Percentiles rank a stretch among this genome's conserved stretches.
These are phyloP conservation scores for Bradypus variegatus DNA, from an alignment of 2,797 vertebrate species.

Conservation along the genomic window DNA sequence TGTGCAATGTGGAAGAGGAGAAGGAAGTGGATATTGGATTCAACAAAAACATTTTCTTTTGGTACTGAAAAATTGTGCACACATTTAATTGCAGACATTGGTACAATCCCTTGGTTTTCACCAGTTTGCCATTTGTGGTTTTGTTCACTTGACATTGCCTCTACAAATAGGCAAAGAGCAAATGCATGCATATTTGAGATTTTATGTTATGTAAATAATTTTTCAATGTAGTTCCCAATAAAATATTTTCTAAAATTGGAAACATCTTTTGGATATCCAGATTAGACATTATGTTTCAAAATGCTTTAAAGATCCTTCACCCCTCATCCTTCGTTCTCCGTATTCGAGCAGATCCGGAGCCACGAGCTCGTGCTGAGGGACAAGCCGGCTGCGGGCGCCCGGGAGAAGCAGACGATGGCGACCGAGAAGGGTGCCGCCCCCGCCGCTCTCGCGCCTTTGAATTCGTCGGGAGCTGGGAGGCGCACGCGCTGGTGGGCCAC, in stretches of 20 bases:
- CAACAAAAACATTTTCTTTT: not conserved
- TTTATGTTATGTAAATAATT: not conserved
- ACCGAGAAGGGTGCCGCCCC: constrained; percentile 28
- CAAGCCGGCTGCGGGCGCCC: not conserved
- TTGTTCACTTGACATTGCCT: not conserved
- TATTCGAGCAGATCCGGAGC: no score
- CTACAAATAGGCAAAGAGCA: not conserved
- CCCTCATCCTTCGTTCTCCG: accelerated
- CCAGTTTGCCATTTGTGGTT: not conserved
- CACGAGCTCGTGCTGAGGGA: not conserved
- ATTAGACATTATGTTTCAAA: no score
- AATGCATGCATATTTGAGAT: not conserved
- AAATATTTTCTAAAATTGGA: no score
- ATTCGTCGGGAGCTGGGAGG: constrained; percentile 82
- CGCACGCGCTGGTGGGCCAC: constrained; percentile 74
- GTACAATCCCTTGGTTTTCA: not conserved
- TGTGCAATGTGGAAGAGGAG: not conserved
- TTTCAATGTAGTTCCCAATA: not conserved
- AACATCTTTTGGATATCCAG: no score
- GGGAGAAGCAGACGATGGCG: not conserved
- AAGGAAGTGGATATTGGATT: not conserved
- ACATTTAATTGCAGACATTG: not conserved
- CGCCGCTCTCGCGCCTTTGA: constrained; percentile 74
- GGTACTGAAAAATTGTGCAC: not conserved
- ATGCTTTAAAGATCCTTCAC: no score